phyloP scores from a whole-genome alignment of 2,797 vertebrate species.

The Poecilia velifera region DNA sequence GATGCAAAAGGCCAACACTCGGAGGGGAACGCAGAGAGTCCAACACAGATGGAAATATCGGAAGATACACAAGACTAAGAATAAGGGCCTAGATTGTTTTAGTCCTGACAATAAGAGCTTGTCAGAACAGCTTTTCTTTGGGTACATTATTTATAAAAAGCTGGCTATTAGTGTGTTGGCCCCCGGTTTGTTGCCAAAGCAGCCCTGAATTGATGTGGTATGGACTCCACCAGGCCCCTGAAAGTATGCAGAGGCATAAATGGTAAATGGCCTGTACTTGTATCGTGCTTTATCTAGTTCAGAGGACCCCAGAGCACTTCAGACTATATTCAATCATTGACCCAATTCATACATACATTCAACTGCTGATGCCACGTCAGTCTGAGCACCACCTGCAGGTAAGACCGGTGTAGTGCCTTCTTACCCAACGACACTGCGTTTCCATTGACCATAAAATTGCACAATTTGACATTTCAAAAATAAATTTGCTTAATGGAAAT shows the following conservation, averaged over 20 bases:
- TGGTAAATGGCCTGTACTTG: too few relatives aligned
- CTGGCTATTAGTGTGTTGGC: not conserved
- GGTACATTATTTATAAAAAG: not conserved
- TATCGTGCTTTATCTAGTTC: too few relatives aligned
- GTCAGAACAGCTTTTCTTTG: not conserved
- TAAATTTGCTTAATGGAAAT: too few relatives aligned
- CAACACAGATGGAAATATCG: constrained; percentile 1
- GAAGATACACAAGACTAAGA: not conserved
- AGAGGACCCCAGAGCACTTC: not conserved
- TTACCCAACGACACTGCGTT: too few relatives aligned
- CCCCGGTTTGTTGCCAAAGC: not conserved
- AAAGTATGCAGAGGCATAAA: not conserved
- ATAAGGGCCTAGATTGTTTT: not conserved
- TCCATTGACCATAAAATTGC: too few relatives aligned
- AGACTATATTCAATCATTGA: not conserved
- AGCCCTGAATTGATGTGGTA: not conserved
- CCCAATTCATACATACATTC: not conserved
- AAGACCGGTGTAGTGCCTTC: not conserved
- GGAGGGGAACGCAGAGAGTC: constrained; percentile 2
- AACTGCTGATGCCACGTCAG: not conserved
- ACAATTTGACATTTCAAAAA: too few relatives aligned
- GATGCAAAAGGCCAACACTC: not conserved
- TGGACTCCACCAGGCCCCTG: not conserved
- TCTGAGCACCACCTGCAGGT: not conserved
- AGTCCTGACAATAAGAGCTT: not conserved